Base-by-base conservation (phyloP, 1,140 invertebrate genomes). In the Dendrolimus punctatus region DNA sequence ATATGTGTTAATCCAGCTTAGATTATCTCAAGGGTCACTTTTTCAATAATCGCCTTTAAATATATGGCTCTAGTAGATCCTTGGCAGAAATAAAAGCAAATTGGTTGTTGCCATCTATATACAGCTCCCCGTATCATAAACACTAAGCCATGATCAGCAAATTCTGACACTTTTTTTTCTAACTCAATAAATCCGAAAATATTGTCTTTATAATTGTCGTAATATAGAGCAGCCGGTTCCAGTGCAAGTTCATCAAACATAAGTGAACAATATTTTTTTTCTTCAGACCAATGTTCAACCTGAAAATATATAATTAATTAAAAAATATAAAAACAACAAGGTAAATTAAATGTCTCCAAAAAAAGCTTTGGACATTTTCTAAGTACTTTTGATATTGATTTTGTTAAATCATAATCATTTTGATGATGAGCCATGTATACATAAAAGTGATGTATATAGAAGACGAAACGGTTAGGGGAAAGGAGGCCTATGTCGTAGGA, bases 231-330 rank as follows among this genome's bases (percentile, higher is more conserved):
- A 46, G n/a, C n/a, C n/a, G 51, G 9, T 42, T 62, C 57, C n/a
- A 63, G 23, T 9, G 61, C 46, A 38, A 63, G 39, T 57, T 63
- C 57, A 49, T 63, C 61, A 57, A 63, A 63, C 9, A 60, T 36
- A 39, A 63, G 45, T 23, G 61, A 47, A 41, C 61, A 63, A 37
- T 43, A 51, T 46, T 63, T 63, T 51, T 57, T 55, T 10, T 56
- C 51, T 38, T 53, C 47, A 8, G n/a, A 8, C 43, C 43, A 44
- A 7, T n/a, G n/a, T n/a, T n/a, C n/a, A n/a, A n/a, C n/a, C n/a
- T n/a, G n/a, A n/a, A n/a, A n/a, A n/a, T n/a, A n/a, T n/a, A n/a
- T n/a, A n/a, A n/a, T n/a, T n/a, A n/a, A n/a, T n/a, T n/a, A n/a
- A n/a, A n/a, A n/a, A n/a, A n/a, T n/a, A n/a, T n/a, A n/a, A n/a